Conservation (phyloP, 2,888 invertebrate genomes). For the Micoletzkya japonica region DNA sequence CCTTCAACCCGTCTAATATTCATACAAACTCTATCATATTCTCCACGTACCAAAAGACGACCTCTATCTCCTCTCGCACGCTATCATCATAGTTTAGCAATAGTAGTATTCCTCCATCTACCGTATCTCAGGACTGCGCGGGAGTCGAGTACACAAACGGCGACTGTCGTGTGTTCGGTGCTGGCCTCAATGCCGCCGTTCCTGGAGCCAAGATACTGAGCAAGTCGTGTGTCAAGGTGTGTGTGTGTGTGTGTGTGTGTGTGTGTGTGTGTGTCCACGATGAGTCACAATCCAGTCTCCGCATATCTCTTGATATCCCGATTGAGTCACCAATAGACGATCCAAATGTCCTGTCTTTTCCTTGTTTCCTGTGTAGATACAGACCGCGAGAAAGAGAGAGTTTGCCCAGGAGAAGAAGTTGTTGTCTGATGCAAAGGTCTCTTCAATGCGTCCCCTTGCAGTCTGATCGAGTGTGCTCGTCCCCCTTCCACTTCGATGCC, state of each 20-base stretch:
- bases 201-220: conserved; percentile 41
- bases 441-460: conserved; percentile 28
- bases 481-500: conserved; percentile 63
- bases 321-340: too few relatives aligned
- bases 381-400: not conserved
- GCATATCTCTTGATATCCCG: too few relatives aligned
- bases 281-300: too few relatives aligned
- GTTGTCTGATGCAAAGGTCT: not conserved
- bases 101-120: not conserved
- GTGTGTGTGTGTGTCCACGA: too few relatives aligned
- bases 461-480: conserved; percentile 60
- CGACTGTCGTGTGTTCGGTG: conserved; percentile 49
- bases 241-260: too few relatives aligned
- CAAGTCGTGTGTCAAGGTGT: conserved; percentile 59
- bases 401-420: conserved; percentile 26
- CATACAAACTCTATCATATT: too few relatives aligned
- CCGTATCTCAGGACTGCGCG: conserved; percentile 56
- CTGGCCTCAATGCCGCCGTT: conserved; percentile 37
- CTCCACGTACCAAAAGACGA: too few relatives aligned
- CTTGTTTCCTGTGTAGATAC: not conserved
- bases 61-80: too few relatives aligned
- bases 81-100: not conserved
- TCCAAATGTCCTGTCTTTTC: conserved; percentile 4
- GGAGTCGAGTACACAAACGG: conserved; percentile 54
- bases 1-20: too few relatives aligned